phyloP scores from a whole-genome alignment of 2,113 vertebrate species.

The Platichthys flesus region DNA sequence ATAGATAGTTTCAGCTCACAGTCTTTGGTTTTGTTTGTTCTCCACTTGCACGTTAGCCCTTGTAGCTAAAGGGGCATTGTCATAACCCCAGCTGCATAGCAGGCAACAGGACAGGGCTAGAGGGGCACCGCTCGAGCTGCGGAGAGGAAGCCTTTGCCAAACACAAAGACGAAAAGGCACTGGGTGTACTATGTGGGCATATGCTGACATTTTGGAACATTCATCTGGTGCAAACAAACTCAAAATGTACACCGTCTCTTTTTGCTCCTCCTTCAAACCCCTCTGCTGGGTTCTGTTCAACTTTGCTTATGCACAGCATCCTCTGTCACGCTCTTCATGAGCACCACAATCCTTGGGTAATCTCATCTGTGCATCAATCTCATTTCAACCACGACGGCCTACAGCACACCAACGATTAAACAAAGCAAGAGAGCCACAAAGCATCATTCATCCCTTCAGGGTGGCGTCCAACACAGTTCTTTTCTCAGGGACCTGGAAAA shows the following conservation, averaged over 20 bases:
- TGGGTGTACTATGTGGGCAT: constrained; percentile 9
- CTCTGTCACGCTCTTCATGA: constrained; percentile 11
- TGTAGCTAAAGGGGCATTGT: constrained; percentile 3
- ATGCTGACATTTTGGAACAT: constrained; percentile 34
- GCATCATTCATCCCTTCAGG: constrained; percentile 17
- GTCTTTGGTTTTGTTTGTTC: constrained; percentile 11
- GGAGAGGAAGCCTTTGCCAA: constrained; percentile 20
- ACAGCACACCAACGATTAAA: constrained; percentile 9
- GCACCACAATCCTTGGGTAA: constrained; percentile 31
- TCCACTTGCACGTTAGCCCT: constrained; percentile 34
- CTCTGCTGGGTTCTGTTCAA: background rate
- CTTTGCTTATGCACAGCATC: constrained; percentile 1
- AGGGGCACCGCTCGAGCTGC: constrained; percentile 22
- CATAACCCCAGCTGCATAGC: constrained; percentile 44
- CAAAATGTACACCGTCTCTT: background rate
- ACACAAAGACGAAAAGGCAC: constrained; percentile 29
- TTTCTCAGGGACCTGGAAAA: constrained; percentile 2
- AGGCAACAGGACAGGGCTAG: constrained; percentile 19
- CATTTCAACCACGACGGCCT: constrained; percentile 10
- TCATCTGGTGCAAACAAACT: constrained; percentile 16
- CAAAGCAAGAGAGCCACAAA: constrained; percentile 19
- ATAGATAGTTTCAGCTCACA: constrained; percentile 12
- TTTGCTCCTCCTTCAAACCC: constrained; percentile 1
- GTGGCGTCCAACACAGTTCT: constrained; percentile 3
- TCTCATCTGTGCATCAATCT: constrained; percentile 45